These are phyloP conservation scores for Leptarthrus brevirostris DNA, from an alignment of 2,888 invertebrate genomes.

Conservation along the genomic window DNA sequence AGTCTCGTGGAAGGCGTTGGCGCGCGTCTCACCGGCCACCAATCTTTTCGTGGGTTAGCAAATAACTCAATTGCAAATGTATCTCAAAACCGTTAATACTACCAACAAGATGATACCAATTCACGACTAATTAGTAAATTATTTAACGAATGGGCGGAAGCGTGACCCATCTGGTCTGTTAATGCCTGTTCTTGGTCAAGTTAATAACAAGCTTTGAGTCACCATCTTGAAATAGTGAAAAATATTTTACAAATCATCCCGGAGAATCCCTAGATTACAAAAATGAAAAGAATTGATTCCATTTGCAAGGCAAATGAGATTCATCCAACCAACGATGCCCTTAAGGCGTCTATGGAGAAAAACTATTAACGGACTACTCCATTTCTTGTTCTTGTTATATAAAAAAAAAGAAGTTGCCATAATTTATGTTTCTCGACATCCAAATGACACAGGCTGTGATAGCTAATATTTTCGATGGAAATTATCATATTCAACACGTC, in stretches of 20 bases:
- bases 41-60: not conserved
- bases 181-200: not conserved
- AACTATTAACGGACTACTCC: constrained; percentile 35
- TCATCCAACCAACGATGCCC: constrained; percentile 13
- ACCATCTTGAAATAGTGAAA: not conserved
- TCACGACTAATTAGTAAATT: not conserved
- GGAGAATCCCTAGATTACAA: not conserved
- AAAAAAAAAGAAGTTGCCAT: not conserved
- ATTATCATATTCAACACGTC: constrained; percentile 21
- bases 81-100: not conserved
- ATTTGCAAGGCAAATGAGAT: constrained; percentile 35
- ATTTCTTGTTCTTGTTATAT: constrained; percentile 10
- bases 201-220: not conserved
- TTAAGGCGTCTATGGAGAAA: constrained; percentile 10
- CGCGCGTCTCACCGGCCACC: not conserved
- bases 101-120: not conserved
- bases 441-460: constrained; percentile 24
- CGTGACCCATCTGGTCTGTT: not conserved
- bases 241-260: not conserved
- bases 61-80: constrained; percentile 18
- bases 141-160: not conserved
- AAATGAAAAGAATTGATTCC: not conserved
- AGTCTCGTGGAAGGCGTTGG: constrained; percentile 14
- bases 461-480: constrained; percentile 23
- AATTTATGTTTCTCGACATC: constrained; percentile 36